These are phyloP conservation scores for Zapornia atra DNA, from an alignment of 2,113 vertebrate species.

Conservation along the genomic window DNA sequence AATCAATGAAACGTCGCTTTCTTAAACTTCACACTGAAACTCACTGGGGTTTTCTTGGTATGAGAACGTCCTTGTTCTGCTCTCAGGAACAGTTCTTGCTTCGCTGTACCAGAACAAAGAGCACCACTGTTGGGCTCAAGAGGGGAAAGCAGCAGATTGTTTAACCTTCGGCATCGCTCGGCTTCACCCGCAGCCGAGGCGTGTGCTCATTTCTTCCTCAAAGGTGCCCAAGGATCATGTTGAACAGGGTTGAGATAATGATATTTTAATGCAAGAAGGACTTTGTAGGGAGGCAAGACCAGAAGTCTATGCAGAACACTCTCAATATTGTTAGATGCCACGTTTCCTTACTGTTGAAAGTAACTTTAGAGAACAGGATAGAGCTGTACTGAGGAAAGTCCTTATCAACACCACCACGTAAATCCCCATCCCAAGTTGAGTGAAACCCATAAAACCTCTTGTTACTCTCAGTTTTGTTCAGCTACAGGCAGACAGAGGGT, in stretches of 20 bases:
- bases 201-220: background rate
- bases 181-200: background rate
- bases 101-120: slow-evolving; percentile 40
- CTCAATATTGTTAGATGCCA: background rate
- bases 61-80: slow-evolving; percentile 65
- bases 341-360: background rate
- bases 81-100: slow-evolving; percentile 51
- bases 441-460: background rate
- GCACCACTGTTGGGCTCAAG: slow-evolving; percentile 31
- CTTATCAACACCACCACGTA: rapidly evolving
- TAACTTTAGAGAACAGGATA: background rate
- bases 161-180: slow-evolving; percentile 61
- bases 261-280: background rate
- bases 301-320: rapidly evolving
- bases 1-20: background rate
- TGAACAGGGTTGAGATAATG: too few relatives aligned
- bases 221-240: background rate
- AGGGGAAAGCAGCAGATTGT: slow-evolving; percentile 40
- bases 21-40: background rate
- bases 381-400: background rate
- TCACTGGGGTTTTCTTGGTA: background rate
- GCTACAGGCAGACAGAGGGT: background rate
- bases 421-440: background rate
- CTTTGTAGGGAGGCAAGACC: background rate
- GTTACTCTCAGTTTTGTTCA: background rate